These are phyloP conservation scores for Pelodytes ibericus DNA, from an alignment of 2,797 vertebrate genomes.

Conservation along the genomic window DNA sequence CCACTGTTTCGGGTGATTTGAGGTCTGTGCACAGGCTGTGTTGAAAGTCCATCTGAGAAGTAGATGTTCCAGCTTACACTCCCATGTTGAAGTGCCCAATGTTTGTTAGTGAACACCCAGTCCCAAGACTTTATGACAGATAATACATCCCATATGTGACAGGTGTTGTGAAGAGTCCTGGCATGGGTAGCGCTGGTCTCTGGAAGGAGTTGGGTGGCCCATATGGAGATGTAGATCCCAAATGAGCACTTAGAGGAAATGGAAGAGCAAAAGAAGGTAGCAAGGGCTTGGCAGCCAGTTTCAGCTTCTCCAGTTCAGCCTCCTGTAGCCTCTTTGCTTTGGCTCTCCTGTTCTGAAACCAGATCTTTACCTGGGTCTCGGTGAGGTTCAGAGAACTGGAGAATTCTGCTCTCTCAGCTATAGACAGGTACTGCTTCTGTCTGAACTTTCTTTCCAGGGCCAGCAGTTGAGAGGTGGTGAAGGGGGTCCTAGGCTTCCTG, in stretches of 20 bases:
- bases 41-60: not conserved
- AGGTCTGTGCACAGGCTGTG: not conserved
- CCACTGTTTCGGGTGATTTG: not conserved
- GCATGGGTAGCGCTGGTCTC: constrained; percentile 72
- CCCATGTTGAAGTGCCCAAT: not conserved
- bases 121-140: constrained; percentile 70
- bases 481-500: constrained; percentile 83
- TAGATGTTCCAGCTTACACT: not conserved
- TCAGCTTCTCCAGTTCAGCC: constrained; percentile 82
- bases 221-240: constrained; percentile 73
- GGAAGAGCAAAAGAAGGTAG: constrained; percentile 80
- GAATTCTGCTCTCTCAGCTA: constrained; percentile 84
- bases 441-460: constrained; percentile 84
- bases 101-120: not conserved
- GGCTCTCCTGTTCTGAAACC: constrained; percentile 86
- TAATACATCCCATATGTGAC: constrained; percentile 85
- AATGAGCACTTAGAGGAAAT: constrained; percentile 73
- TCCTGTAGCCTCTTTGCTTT: constrained; percentile 86
- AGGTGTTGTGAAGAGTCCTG: constrained; percentile 78
- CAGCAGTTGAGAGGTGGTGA: constrained; percentile 82
- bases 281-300: constrained; percentile 79
- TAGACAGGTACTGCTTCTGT: constrained; percentile 86
- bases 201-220: constrained; percentile 72
- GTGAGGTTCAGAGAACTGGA: constrained; percentile 81
- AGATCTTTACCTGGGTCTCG: constrained; percentile 87